phyloP scores from a whole-genome alignment of 2,888 invertebrate genomes.

The Stramonita haemastoma region DNA sequence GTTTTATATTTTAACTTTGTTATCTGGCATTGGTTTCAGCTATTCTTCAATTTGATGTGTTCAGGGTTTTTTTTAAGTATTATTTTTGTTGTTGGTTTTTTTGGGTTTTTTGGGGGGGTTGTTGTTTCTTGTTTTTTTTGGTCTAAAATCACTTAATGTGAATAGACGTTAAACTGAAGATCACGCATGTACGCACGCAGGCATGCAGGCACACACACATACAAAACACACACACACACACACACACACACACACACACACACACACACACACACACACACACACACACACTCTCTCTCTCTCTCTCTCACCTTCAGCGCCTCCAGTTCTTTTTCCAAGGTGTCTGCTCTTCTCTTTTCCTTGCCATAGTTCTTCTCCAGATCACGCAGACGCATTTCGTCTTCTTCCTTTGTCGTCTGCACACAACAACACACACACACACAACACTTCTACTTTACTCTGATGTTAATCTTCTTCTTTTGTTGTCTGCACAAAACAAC shows the following conservation, averaged over 20 bases:
- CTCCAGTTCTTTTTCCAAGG: slow-evolving; percentile 62
- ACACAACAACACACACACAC: not conserved
- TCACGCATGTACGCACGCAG: not conserved
- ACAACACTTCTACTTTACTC: no score
- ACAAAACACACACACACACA: not conserved
- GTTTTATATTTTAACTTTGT: no score
- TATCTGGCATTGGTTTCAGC: no score
- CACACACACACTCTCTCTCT: not conserved
- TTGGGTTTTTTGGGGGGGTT: no score
- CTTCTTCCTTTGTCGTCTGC: slow-evolving; percentile 60
- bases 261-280: not conserved
- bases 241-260: not conserved
- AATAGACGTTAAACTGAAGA: no score
- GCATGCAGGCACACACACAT: not conserved
- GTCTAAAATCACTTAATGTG: no score
- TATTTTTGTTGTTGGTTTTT: no score
- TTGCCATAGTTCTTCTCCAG: slow-evolving; percentile 63
- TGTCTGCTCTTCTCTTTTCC: slow-evolving; percentile 65
- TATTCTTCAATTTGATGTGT: no score
- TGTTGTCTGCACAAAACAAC: no score
- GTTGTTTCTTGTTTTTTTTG: no score
- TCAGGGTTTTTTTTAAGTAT: no score
- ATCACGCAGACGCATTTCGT: slow-evolving; percentile 64
- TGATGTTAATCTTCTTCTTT: no score
- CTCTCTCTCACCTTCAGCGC: slow-evolving; percentile 59